Base-by-base conservation (phyloP, 1,140 invertebrate genomes). In the Pteromalus puparum region DNA sequence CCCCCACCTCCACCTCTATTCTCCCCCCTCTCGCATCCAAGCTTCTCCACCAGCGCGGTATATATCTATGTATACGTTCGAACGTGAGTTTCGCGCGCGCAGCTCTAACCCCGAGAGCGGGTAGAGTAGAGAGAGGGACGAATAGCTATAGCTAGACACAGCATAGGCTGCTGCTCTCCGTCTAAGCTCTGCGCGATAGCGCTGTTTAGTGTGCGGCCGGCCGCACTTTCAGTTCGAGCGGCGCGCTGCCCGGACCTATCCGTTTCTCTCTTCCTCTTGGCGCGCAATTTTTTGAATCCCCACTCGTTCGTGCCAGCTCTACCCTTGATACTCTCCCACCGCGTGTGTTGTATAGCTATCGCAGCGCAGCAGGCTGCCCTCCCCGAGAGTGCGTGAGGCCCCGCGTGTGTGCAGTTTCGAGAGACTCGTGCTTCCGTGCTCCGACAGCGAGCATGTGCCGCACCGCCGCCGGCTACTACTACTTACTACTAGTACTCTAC, bases 371-470 rank as follows among this genome's bases (percentile, higher is more conserved):
- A n/a, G n/a, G n/a, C n/a, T n/a, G n/a, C n/a, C n/a, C n/a, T n/a
- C n/a, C n/a, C n/a, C n/a, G n/a, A n/a, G n/a, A 81, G 85, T 79
- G 82, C 53, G 86, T 75, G 80, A 83, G 79, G 48, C 72, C 24
- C 65, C 24, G 75, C 30, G 46, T 30, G 72, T 53, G 67, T 26
- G 26, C 30, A 48, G n/a, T 42, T 70, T 21, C 38, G 68, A n/a
- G 13, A 53, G 53, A 61, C 53, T 61, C 53, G 53, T 61, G 53
- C 53, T 61, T 61, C 53, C 38, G 65, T 77, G 34, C 72, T 61
- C 53, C 18, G 6, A n/a, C 15, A 3, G 53, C 53, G 53, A 61
- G 53, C 53, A 61, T 61, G 53, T 61, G 53, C 53, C 53, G 53
- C 53, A 15, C 53, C 53, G 53, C 53, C 53, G 21, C 53, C 53